Percentiles rank a stretch among this genome's conserved stretches.
Evolutionary conservation across 2,113 vertebrate species (phyloP).

Genomic region (Melospiza melodia): DNA sequence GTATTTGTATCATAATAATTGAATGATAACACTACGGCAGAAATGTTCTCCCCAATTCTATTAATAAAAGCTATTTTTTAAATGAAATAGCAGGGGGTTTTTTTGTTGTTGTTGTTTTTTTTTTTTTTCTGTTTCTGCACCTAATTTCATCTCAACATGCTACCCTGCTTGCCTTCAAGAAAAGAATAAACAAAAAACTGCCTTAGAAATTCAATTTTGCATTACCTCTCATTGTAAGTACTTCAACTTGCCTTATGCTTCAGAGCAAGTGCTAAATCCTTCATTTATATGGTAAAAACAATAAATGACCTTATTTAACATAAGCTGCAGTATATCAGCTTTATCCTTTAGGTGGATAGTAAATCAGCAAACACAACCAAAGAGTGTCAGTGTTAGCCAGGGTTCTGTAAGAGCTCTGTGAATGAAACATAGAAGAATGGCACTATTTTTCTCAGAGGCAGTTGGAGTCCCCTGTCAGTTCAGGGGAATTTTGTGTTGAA

Average conservation of each 20-base stretch:
- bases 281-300: neutral
- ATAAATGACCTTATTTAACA: neutral
- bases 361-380: neutral
- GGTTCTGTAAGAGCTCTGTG: neutral
- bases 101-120: too few species aligned
- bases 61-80: neutral
- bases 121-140: neutral
- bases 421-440: neutral
- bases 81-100: neutral
- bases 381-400: neutral
- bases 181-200: neutral
- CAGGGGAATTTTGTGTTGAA: neutral
- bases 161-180: neutral
- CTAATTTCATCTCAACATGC: neutral
- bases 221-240: neutral
- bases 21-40: neutral
- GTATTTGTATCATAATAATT: neutral
- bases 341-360: neutral
- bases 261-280: neutral
- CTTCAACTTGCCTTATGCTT: neutral
- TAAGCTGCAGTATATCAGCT: neutral
- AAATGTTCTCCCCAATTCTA: neutral
- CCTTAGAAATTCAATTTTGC: neutral
- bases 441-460: neutral
- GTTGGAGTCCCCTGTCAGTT: neutral